Percentiles rank a stretch among this genome's conserved stretches.
These are phyloP conservation scores for Alaudala cheleensis DNA, from an alignment of 2,113 vertebrate species.

Conservation along the genomic window DNA sequence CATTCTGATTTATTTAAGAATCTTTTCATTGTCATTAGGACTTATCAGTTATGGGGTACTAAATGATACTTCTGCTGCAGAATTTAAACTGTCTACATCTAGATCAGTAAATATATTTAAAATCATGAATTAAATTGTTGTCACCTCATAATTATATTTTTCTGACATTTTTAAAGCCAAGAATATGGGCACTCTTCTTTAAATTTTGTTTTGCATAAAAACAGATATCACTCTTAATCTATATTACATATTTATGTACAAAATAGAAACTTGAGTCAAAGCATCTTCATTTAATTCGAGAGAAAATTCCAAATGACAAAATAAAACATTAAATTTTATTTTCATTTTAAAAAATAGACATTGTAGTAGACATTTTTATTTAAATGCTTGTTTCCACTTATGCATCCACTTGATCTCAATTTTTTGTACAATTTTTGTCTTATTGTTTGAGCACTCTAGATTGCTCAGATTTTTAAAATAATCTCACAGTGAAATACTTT, in stretches of 20 bases:
- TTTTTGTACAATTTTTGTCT: not conserved
- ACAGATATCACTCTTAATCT: not conserved
- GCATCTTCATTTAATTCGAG: not conserved
- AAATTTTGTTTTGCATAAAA: not conserved
- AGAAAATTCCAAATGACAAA: not conserved
- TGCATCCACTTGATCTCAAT: not conserved
- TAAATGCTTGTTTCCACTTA: not conserved
- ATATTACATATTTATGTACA: not conserved
- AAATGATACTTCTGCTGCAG: not conserved
- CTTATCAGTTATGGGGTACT: rapidly evolving
- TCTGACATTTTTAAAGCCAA: not conserved
- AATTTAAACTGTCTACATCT: not conserved
- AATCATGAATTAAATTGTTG: not conserved
- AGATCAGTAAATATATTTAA: not conserved
- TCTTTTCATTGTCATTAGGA: not conserved
- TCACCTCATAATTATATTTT: not conserved
- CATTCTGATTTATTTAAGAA: not conserved
- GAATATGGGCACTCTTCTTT: not conserved
- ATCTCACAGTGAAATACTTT: not conserved
- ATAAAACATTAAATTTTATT: not conserved
- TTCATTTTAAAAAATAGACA: not conserved
- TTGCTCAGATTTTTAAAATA: not conserved
- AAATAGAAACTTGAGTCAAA: not conserved
- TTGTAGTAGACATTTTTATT: not conserved
- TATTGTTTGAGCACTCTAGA: not conserved